Base-by-base conservation (phyloP, 2,797 vertebrate genomes). In the Menidia menidia region DNA sequence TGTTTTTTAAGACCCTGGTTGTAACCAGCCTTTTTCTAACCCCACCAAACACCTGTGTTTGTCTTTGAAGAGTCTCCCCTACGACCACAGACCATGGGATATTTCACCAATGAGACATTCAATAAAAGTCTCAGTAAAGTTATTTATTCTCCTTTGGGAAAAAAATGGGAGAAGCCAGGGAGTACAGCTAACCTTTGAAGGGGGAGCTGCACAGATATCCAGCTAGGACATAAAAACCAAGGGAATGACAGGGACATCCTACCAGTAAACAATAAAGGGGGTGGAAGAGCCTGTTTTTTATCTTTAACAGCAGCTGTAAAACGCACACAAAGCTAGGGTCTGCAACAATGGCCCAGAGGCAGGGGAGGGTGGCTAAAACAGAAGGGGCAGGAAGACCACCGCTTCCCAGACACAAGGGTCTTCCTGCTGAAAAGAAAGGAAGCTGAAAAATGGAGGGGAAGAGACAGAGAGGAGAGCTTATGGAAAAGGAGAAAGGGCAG, bases 271-370 rank as follows among this genome's bases (percentile, higher is more conserved):
- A 94, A 94, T 94, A 92, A 94, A 94, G 82, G 71, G 85, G 88
- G 88, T 88, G 91, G 88, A 90, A 85, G 85, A 85, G 90, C 87
- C 84, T 90, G 90, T 87, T 92, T 93, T 94, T 94, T 92, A 93
- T 94, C 93, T 94, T 92, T 93, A 93, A 93, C 91, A 92, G 91
- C 92, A 92, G 90, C 92, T 87, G 82, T 94, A 93, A 94, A 93
- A 93, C 83, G 92, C 83, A 91, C 91, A 94, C 89, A 92, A 91
- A 92, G 88, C 87, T 90, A 84, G 81, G 88, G 83, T 87, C 82
- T 83, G 87, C 89, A 93, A 94, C 92, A 94, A 94, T 94, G 87
- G 90, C 88, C 89, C 64, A 78, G 53, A 72, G 78, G 88, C 77
- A 81, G 80, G 83, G 89, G 86, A 84, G 82, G 87, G 70, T 79